These are phyloP conservation scores for Polypterus bichir DNA, from an alignment of 2,113 vertebrate genomes.

Conservation along the genomic window DNA sequence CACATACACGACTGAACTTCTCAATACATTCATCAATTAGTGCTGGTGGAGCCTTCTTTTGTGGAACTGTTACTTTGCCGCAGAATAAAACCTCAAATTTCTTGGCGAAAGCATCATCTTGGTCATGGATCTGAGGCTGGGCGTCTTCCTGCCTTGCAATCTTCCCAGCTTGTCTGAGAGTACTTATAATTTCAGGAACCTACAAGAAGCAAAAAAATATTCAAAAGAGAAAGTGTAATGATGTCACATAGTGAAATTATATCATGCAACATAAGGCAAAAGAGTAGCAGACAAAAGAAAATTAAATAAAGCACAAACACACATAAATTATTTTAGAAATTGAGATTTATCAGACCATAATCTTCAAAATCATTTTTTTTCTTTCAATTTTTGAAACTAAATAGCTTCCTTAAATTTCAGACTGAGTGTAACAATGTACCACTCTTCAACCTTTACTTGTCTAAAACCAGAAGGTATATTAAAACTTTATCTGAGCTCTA, in stretches of 20 bases:
- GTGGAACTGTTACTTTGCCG: slow-evolving; percentile 77
- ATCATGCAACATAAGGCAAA: too few relatives aligned
- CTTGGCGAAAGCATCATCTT: slow-evolving; percentile 67
- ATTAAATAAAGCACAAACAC: neutral
- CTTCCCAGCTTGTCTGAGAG: slow-evolving; percentile 84
- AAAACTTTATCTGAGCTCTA: too few relatives aligned
- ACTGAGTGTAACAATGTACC: too few relatives aligned
- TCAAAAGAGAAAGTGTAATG: too few relatives aligned
- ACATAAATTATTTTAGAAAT: neutral
- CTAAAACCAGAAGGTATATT: too few relatives aligned
- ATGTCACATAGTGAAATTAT: neutral
- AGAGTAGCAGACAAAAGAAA: too few relatives aligned
- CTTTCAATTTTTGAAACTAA: too few relatives aligned
- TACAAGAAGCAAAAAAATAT: slow-evolving; percentile 16
- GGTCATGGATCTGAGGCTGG: slow-evolving; percentile 42
- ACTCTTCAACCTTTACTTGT: too few relatives aligned
- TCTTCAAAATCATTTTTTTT: too few relatives aligned
- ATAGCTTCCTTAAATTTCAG: too few relatives aligned
- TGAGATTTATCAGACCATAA: too few relatives aligned
- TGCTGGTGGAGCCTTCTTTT: slow-evolving; percentile 86
- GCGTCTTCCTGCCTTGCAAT: slow-evolving; percentile 75
- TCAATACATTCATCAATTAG: slow-evolving; percentile 95
- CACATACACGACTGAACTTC: slow-evolving; percentile 68
- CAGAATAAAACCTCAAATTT: slow-evolving; percentile 95
- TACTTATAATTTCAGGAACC: slow-evolving; percentile 95